phyloP scores from a whole-genome alignment of 2,888 invertebrate species.

The Tenthredo amoena region DNA sequence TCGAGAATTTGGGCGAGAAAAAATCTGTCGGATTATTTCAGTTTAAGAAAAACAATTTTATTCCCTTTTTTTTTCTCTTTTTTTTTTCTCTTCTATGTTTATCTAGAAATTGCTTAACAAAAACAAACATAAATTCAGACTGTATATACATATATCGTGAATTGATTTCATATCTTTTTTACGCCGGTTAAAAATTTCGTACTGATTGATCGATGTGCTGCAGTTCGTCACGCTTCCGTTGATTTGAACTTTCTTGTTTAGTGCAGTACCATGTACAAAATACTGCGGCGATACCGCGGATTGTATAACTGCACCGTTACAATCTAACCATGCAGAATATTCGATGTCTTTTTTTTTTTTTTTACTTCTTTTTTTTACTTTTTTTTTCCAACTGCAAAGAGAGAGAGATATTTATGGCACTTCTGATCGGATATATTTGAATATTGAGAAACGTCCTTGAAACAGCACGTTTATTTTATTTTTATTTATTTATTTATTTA shows the following conservation, averaged over 20 bases:
- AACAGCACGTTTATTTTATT: neutral
- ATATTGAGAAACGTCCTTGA: neutral
- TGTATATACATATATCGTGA: neutral
- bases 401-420: neutral
- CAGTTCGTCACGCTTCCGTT: neutral
- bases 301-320: neutral
- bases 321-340: neutral
- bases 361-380: neutral
- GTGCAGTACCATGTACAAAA: neutral
- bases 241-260: neutral
- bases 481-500: too few relatives aligned
- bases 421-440: neutral
- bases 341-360: neutral
- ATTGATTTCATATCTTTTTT: neutral
- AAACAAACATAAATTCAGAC: neutral
- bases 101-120: neutral
- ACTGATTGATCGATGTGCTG: neutral
- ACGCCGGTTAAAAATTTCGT: neutral
- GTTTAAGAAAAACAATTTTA: neutral
- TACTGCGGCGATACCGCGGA: neutral
- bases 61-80: neutral
- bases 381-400: neutral
- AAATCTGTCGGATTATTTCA: neutral
- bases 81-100: neutral
- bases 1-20: too few relatives aligned